Evolutionary conservation across 1,140 invertebrate species (phyloP), one percentile per base, ranked within the genome.

Genomic region (Macrobrachium nipponense): DNA sequence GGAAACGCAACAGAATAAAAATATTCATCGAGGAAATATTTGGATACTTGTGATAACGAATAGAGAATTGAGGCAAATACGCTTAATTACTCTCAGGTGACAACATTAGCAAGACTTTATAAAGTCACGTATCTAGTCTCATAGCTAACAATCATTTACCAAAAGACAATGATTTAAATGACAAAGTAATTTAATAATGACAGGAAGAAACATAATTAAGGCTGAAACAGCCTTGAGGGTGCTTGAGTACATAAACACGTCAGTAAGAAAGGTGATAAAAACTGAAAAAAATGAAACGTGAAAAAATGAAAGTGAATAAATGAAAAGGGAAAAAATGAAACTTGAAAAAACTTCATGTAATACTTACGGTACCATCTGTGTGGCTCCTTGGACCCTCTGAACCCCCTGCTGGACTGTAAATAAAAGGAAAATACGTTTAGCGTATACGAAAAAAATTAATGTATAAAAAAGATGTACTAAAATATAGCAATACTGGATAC

Each of bases 361-460:
- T 64, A 83, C 81, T 83, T 58, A 83, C 81, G 81, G 60, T 60
- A 83, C 20, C 27, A 83, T 77, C 61, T 83, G 81, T 75, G 81
- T 77, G 60, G 81, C 70, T 44, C 81, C 81, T 72, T 76, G 81
- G 8, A 83, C 73, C 81, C 81, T 73, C 72, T 83, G 81, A 43
- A 83, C 81, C 27, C 81, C 81, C 58, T 83, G 81, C 61, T 83
- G 81, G 60, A 83, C 81, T 83, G 81, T 23, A 83, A 77, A 51
- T 18, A 64, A 36, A 66, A 61, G n/a, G 62, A 18, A 73, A 82
- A 36, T 8, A 60, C 12, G 36, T 23, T 62, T 73, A 75, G 11
- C 18, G 73, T 60, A 61, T 0, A 18, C 15, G 2, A 17, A 43
- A 43, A 20, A 76, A 5, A 51, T 17, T 20, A 6, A 76, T 43